Evolutionary conservation across 2,888 invertebrate species (phyloP).

Genomic region (Aricia artaxerxes): DNA sequence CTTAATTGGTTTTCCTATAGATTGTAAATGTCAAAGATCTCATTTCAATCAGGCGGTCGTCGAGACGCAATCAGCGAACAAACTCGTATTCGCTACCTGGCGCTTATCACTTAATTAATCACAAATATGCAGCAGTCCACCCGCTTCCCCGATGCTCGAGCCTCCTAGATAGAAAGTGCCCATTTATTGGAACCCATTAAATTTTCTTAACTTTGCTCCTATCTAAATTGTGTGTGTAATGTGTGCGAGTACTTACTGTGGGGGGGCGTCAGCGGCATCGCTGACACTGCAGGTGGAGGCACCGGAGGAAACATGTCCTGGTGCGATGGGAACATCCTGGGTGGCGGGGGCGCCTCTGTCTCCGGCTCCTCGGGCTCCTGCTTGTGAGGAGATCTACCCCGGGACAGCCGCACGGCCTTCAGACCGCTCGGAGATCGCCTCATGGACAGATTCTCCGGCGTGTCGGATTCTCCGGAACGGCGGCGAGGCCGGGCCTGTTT

Average conservation of each 20-base stretch:
- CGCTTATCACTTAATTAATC: conserved; percentile 45
- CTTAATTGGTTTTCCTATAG: conserved; percentile 20
- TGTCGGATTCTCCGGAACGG: conserved; percentile 87
- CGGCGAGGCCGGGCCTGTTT: conserved; percentile 93
- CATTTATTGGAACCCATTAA: conserved; percentile 17
- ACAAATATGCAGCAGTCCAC: conserved; percentile 40
- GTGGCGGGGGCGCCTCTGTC: conserved; percentile 79
- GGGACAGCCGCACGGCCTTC: conserved; percentile 68
- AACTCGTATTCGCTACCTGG: conserved; percentile 37
- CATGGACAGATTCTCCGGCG: conserved; percentile 82
- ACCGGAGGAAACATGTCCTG: conserved; percentile 87
- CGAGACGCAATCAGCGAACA: conserved; percentile 36
- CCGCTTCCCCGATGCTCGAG: conserved; percentile 34
- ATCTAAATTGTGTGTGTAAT: conserved; percentile 15
- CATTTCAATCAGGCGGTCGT: conserved; percentile 30
- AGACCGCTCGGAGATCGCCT: conserved; percentile 73
- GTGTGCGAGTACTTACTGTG: conserved; percentile 83
- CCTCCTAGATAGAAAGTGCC: conserved; percentile 25
- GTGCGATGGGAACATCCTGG: conserved; percentile 76
- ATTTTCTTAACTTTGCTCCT: conserved; percentile 15
- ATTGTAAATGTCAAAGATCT: conserved; percentile 29
- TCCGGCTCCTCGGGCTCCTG: conserved; percentile 68
- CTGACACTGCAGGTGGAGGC: conserved; percentile 84
- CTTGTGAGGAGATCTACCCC: conserved; percentile 61
- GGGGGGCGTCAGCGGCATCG: conserved; percentile 89